Percentiles rank a stretch among this genome's conserved stretches.
These are phyloP conservation scores for Thripadectes ignobilis DNA, from an alignment of 2,797 vertebrate genomes.

Conservation along the genomic window DNA sequence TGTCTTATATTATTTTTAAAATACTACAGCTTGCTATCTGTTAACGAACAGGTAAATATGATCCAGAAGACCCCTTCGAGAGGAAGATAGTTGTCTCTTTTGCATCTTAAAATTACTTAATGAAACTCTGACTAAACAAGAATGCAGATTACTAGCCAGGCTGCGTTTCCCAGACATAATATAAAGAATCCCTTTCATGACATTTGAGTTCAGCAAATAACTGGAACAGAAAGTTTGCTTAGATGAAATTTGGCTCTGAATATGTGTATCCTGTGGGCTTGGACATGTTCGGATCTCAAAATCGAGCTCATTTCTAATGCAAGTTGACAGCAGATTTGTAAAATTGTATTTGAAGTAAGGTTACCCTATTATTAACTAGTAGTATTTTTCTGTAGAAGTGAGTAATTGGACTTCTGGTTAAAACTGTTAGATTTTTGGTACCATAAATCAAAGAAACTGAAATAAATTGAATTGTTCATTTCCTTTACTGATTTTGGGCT, in stretches of 20 bases:
- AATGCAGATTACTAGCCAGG: background rate
- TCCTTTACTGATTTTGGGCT: conserved; percentile 9
- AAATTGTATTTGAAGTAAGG: background rate
- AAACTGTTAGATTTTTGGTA: background rate
- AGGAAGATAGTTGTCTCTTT: background rate
- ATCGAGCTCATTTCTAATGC: background rate
- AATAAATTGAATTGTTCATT: conserved; percentile 19
- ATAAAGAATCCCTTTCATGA: background rate
- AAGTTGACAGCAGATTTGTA: background rate
- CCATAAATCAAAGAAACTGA: conserved; percentile 2
- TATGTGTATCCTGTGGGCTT: background rate
- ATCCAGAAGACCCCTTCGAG: background rate
- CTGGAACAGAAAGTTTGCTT: background rate
- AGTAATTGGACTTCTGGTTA: background rate
- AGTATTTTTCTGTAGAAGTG: conserved; percentile 33
- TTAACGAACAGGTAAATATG: background rate
- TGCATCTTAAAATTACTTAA: background rate
- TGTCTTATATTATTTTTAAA: background rate
- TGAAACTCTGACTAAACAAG: background rate
- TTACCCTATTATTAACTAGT: conserved; percentile 13
- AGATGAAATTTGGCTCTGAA: background rate
- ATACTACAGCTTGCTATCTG: background rate
- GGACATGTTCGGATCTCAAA: background rate
- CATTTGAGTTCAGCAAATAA: background rate
- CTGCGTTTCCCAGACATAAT: background rate